Percentiles rank a stretch among this genome's conserved stretches.
Evolutionary conservation across 2,888 invertebrate genomes (phyloP).

Genomic region (Deroplatys truncata): DNA sequence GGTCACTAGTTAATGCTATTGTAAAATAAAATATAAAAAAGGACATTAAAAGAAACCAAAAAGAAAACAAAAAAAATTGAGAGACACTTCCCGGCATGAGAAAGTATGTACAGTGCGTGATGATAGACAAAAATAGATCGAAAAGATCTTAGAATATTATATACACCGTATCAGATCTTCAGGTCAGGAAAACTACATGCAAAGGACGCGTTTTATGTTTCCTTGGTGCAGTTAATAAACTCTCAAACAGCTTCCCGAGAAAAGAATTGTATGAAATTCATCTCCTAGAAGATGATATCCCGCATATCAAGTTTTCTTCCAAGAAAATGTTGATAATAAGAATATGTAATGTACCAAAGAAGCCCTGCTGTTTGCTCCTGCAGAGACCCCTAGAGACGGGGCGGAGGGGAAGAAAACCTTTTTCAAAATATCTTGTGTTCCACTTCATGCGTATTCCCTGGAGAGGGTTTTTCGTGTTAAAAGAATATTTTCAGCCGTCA

Average conservation of each 20-base stretch:
- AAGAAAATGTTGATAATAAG: background rate
- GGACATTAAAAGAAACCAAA: too few relatives aligned
- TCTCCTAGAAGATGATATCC: background rate
- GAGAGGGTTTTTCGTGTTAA: background rate
- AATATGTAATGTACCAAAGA: background rate
- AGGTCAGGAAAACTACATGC: background rate
- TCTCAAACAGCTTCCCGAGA: background rate
- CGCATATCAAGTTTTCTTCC: background rate
- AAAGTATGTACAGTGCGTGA: too few relatives aligned
- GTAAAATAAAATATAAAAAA: too few relatives aligned
- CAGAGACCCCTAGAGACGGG: background rate
- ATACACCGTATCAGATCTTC: too few relatives aligned
- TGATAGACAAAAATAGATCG: too few relatives aligned
- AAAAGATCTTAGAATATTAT: too few relatives aligned
- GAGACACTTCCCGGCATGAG: too few relatives aligned
- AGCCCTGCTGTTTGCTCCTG: background rate
- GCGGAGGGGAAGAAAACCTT: background rate
- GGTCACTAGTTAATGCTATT: too few relatives aligned
- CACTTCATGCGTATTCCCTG: background rate
- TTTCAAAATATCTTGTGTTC: background rate
- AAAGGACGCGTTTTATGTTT: background rate
- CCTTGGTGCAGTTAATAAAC: background rate
- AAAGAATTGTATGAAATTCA: background rate
- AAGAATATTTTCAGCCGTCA: background rate
- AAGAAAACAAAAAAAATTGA: too few relatives aligned